phyloP scores from a whole-genome alignment of 2,797 vertebrate genomes.

The Schizothorax lantsangensis region DNA sequence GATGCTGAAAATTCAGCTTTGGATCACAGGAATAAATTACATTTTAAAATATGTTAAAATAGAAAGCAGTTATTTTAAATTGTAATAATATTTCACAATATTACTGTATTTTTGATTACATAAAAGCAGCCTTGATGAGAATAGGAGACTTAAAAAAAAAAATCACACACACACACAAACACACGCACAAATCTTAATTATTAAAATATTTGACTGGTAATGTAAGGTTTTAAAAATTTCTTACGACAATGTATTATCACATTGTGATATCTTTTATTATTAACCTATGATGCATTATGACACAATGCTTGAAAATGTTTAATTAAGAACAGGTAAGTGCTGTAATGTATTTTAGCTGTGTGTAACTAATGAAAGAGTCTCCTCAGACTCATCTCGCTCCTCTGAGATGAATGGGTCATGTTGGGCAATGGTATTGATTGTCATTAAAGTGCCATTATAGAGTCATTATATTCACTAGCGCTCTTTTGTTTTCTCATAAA shows the following conservation, averaged over 20 bases:
- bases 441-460: conserved; percentile 32
- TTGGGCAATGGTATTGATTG: conserved; percentile 20
- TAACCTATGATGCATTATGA: neutral
- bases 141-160: neutral
- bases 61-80: neutral
- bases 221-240: neutral
- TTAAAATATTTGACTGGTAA: neutral
- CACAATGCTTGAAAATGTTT: neutral
- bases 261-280: neutral
- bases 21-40: neutral
- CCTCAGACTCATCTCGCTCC: neutral
- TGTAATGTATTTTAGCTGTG: neutral
- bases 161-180: neutral
- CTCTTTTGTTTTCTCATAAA: conserved; percentile 34
- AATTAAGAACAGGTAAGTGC: neutral
- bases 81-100: neutral
- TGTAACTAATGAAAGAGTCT: neutral
- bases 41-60: neutral
- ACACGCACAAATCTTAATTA: neutral
- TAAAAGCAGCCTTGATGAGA: neutral
- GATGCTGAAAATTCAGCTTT: neutral
- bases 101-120: neutral
- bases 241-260: neutral
- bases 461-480: conserved; percentile 21
- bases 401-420: neutral